Evolutionary conservation across 2,797 vertebrate species (phyloP), one percentile per base, ranked within the genome.

Genomic region (Lepilemur ruficaudatus): DNA sequence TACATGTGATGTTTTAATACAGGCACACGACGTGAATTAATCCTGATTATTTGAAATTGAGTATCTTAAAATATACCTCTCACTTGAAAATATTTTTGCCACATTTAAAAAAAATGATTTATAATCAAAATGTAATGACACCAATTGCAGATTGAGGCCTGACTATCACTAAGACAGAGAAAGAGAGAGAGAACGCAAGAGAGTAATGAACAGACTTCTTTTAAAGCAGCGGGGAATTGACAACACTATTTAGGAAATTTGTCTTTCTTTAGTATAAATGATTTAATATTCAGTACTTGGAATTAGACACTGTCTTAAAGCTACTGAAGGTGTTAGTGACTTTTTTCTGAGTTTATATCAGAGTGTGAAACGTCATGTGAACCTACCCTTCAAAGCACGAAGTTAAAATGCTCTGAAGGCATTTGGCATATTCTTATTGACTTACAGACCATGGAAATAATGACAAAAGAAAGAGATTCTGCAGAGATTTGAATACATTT

Each of bases 391-490:
- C 23, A 93, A 76, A 91, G 2, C 50, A 70, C 3, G 20, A 91
- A 82, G 57, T 86, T 82, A 17, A 57, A 93, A 12, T 38, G 0
- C 65, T 92, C 32, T 89, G 57, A 55, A 94, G 35, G 11, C 25
- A 61, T 25, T 63, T 72, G 38, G 9, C 67, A 32, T 67, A 90
- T 78, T 81, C 67, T 93, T 94, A 76, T 57, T 96, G 92, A 94
- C 38, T 88, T 93, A 57, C 6, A 91, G 75, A 92, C 52, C 86
- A 35, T 97, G 92, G 67, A 96, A 97, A 94, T 96, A 95, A 97
- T 94, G 94, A 72, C 50, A 38, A 50, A 69, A 86, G 50, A 95
- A 88, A 73, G 12, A 96, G 32, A 85, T 72, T 92, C 55, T 93
- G 23, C 65, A 83, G 73, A 93, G 30, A 87, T 89, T 89, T 97